Conservation (phyloP, 1,140 invertebrate species). For the Lasaia peninsularis region DNA sequence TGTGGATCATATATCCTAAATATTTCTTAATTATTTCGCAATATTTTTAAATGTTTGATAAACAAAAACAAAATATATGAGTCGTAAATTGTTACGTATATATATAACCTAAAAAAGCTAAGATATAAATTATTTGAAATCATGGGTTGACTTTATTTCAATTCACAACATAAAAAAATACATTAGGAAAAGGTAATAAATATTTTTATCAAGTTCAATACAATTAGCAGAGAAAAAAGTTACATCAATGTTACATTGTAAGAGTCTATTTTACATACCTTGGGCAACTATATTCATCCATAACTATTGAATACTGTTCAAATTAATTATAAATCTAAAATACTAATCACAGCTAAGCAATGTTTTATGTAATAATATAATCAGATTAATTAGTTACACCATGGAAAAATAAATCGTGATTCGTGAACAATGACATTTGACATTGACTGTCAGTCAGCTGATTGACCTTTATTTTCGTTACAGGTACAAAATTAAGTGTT, state of each 20-base stretch:
- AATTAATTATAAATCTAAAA: constrained; percentile 1
- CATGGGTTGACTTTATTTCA: not conserved
- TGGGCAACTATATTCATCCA: constrained; percentile 6
- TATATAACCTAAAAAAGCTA: no score
- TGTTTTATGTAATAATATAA: constrained; percentile 72
- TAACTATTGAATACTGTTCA: constrained; percentile 8
- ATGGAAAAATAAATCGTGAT: constrained; percentile 62
- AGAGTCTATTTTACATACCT: not conserved
- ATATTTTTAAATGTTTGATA: no score
- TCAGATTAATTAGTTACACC: constrained; percentile 51
- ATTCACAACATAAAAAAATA: not conserved
- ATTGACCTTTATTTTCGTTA: constrained; percentile 38
- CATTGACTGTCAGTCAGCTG: constrained; percentile 50
- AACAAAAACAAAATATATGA: no score
- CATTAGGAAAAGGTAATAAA: not conserved
- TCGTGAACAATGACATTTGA: constrained; percentile 26
- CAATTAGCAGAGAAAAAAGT: not conserved
- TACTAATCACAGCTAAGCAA: constrained; percentile 14
- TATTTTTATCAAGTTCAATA: not conserved
- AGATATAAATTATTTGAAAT: no score
- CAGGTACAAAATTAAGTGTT: not conserved
- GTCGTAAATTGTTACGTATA: no score
- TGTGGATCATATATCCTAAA: no score
- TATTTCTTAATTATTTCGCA: no score
- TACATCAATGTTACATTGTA: constrained; percentile 2